Evolutionary conservation across 1,140 invertebrate species (phyloP).

Genomic region (Cherax quadricarinatus): DNA sequence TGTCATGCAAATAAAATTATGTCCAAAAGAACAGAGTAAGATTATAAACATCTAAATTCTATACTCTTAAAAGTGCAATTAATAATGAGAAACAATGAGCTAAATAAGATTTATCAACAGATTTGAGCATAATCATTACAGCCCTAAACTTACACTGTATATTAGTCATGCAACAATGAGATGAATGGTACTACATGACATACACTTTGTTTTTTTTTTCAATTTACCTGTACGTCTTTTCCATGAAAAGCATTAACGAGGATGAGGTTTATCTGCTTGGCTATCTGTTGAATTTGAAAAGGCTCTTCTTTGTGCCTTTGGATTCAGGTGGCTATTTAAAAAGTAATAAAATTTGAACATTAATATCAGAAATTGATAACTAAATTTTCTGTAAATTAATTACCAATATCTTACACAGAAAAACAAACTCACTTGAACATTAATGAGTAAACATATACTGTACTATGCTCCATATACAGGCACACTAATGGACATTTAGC

Average conservation of each 20-base stretch:
- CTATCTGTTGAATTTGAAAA: conserved; percentile 71
- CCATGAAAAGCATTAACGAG: neutral
- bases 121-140: neutral
- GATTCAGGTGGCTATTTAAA: conserved; percentile 53
- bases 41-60: neutral
- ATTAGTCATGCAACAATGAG: neutral
- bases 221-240: neutral
- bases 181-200: neutral
- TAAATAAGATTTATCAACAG: neutral
- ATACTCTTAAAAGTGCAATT: neutral
- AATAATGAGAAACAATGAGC: neutral
- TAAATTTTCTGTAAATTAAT: too few relatives aligned
- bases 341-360: neutral
- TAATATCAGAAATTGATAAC: neutral
- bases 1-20: too few relatives aligned
- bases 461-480: too few relatives aligned
- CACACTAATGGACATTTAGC: too few relatives aligned
- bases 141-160: neutral
- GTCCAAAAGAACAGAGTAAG: too few relatives aligned
- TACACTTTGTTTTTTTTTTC: neutral
- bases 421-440: too few relatives aligned
- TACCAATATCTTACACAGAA: too few relatives aligned
- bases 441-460: too few relatives aligned
- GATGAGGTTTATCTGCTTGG: neutral
- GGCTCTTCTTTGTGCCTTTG: conserved; percentile 62